Evolutionary conservation across 2,888 invertebrate species (phyloP), one percentile per base, ranked within the genome.

Genomic region (Macrophya annulata): DNA sequence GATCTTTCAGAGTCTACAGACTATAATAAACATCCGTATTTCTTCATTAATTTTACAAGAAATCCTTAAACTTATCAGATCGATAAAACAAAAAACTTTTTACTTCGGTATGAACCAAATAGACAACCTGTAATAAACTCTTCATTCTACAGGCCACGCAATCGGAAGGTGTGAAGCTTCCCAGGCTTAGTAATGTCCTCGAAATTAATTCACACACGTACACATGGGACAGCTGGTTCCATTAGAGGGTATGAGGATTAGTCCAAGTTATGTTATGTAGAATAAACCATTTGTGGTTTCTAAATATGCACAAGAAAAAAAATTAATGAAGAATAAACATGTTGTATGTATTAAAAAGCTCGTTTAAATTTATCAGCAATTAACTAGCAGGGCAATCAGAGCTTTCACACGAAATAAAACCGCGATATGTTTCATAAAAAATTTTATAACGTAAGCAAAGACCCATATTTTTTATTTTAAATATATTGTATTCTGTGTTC

Each of bases 91-190:
- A 68, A 15, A 37, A 68, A 68, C 37, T 68, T 68, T 68, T 17
- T 17, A 68, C 37, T 25, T 62, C 12, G 21, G 21, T 62, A 21
- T 62, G 25, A 25, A 62, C 12, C 62, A 12, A 15, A 68, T 25
- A 68, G 72, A 72, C 72, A 72, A 72, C 72, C 43, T 72, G 72
- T 45, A 72, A 72, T 72, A 72, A 72, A n/a, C 17, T 72, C 21
- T 72, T 43, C 72, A 43, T 72, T 72, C 4, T 45, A 21, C 43
- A 72, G 8, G 43, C 17, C n/a, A 72, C 72, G 43, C 21, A 21
- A 43, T 72, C 72, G 21, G 4, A 72, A 72, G 43, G 72, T 72
- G 72, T 21, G n/a, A 37, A 72, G 12, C 45, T 72, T 43, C 43
- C 43, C 72, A 72, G 72, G 72, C 72, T 43, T 21, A 72, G 62